Conservation (phyloP, 2,113 vertebrate genomes). For the Ameiurus melas region DNA sequence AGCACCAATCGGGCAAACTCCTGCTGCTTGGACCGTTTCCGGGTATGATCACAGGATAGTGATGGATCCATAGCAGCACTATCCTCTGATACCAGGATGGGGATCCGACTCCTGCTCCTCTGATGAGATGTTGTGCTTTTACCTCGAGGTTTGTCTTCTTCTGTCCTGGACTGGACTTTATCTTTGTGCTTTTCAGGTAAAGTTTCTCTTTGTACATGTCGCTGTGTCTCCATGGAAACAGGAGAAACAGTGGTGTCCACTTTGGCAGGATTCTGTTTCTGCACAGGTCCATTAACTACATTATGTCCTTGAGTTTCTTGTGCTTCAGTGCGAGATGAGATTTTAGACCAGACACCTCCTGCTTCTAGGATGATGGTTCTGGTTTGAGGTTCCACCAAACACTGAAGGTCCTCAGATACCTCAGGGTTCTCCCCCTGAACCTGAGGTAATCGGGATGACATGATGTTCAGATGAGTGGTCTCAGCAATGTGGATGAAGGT, state of each 20-base stretch:
- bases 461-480: conserved; percentile 91
- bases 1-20: conserved; percentile 84
- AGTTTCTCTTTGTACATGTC: conserved; percentile 55
- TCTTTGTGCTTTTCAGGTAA: conserved; percentile 56
- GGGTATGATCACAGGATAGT: conserved; percentile 68
- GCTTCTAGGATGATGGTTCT: conserved; percentile 60
- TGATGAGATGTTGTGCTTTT: conserved; percentile 49
- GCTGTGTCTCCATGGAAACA: conserved; percentile 40
- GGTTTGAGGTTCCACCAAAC: conserved; percentile 64
- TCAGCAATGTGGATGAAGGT: conserved; percentile 95
- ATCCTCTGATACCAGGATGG: conserved; percentile 86
- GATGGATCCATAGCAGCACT: conserved; percentile 83
- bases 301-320: conserved; percentile 58
- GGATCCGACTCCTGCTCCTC: conserved; percentile 83
- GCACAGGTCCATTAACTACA: conserved; percentile 38
- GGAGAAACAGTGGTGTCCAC: conserved; percentile 49
- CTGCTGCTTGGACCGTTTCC: conserved; percentile 75
- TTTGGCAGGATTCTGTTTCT: conserved; percentile 36
- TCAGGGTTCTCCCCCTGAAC: conserved; percentile 71
- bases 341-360: conserved; percentile 54
- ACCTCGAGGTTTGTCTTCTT: background rate
- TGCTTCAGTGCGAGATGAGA: conserved; percentile 51
- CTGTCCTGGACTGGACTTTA: conserved; percentile 4
- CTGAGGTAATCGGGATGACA: conserved; percentile 84
- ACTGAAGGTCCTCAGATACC: conserved; percentile 61